A percentile compares a stretch with the other conserved stretches of the same genome.
Evolutionary conservation across 23 tunicate species (phyloP).

Genomic region (Corella eumyota): DNA sequence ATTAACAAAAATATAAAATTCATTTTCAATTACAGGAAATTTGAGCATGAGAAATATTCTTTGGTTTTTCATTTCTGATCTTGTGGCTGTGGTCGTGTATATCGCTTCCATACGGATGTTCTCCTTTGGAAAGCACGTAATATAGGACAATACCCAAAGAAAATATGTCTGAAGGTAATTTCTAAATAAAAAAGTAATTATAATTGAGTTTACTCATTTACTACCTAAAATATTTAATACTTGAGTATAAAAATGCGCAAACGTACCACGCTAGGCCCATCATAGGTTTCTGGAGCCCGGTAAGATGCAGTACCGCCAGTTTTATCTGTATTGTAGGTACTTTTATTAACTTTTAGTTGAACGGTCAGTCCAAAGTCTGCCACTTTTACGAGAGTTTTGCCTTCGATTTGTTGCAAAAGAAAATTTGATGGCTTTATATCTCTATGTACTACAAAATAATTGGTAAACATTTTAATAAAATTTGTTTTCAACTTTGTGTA

Average conservation of each 20-base stretch:
- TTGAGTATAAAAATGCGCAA: too few species aligned
- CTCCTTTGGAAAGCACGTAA: conserved; percentile 6
- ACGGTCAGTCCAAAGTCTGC: conserved; percentile 34
- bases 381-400: conserved; percentile 10
- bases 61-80: conserved; percentile 5
- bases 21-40: too few species aligned
- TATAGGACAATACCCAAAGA: conserved; percentile 21
- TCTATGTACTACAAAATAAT: too few species aligned
- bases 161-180: conserved; percentile 20
- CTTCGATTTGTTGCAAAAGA: too few species aligned
- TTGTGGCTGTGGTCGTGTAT: conserved; percentile 11
- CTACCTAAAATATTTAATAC: too few species aligned
- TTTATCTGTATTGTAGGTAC: neutral
- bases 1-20: too few species aligned
- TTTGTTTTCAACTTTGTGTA: too few species aligned
- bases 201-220: too few species aligned
- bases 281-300: conserved; percentile 28
- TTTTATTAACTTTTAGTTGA: neutral
- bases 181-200: conserved; percentile 11
- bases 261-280: neutral
- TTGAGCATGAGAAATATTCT: conserved; percentile 1
- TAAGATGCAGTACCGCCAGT: conserved; percentile 14
- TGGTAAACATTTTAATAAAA: too few species aligned
- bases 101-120: conserved; percentile 14
- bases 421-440: too few species aligned